A percentile compares a stretch with the other conserved stretches of the same genome.
Evolutionary conservation across 2,797 vertebrate species (phyloP).

Genomic region (Eupleurogrammus muticus): DNA sequence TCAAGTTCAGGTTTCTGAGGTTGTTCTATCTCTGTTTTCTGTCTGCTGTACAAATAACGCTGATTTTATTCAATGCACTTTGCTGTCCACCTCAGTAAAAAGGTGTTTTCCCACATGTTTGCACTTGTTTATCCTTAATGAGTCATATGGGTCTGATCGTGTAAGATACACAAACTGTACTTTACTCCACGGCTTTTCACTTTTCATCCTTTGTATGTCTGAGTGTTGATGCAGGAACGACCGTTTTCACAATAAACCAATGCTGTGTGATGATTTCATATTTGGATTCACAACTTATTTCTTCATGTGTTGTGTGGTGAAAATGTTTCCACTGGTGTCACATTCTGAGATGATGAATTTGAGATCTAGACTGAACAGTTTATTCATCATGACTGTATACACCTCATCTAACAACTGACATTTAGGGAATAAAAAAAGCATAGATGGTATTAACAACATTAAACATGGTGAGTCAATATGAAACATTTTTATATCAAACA

Average conservation of each 20-base stretch:
- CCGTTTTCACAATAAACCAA: background rate
- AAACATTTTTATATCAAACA: too few relatives aligned
- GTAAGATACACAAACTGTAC: background rate
- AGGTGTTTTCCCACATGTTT: background rate
- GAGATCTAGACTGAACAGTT: background rate
- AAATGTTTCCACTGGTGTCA: constrained; percentile 9
- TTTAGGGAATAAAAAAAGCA: background rate
- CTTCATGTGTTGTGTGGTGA: background rate
- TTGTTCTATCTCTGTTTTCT: too few relatives aligned
- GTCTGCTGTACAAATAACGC: too few relatives aligned
- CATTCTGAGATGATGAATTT: background rate
- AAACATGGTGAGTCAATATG: too few relatives aligned
- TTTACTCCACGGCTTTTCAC: background rate
- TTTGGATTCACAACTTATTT: background rate
- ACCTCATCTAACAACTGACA: too few relatives aligned
- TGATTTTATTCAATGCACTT: too few relatives aligned
- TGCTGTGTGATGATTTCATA: background rate
- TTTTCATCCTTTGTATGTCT: constrained; percentile 1
- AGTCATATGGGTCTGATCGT: background rate
- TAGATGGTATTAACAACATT: background rate
- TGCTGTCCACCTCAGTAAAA: too few relatives aligned
- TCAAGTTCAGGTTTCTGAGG: too few relatives aligned
- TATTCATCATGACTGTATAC: background rate
- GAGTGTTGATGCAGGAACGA: background rate
- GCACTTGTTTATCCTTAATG: background rate